A percentile compares a stretch with the other conserved stretches of the same genome.
Conservation (phyloP, 2,797 vertebrate genomes). For the Darevskia nairensis region DNA sequence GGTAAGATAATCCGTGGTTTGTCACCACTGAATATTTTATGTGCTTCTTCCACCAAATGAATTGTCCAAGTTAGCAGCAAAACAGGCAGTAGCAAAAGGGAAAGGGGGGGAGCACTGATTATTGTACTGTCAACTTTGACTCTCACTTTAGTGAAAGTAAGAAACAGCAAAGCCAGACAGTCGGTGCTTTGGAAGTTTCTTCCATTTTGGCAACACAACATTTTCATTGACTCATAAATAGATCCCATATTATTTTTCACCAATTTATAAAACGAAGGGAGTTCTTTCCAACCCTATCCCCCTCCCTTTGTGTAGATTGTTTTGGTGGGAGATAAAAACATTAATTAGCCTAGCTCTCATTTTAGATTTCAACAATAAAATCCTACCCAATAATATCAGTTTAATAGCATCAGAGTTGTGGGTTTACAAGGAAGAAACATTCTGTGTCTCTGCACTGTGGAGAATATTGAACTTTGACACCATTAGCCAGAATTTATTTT, state of each 20-base stretch:
- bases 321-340: slow-evolving; percentile 15
- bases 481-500: slow-evolving; percentile 13
- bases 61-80: not conserved
- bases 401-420: not conserved
- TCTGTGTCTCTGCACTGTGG: not conserved
- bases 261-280: not conserved
- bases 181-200: not conserved
- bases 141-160: not conserved
- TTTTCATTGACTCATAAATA: not conserved
- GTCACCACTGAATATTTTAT: slow-evolving; percentile 14
- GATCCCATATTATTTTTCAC: not conserved
- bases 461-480: slow-evolving; percentile 34
- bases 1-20: slow-evolving; percentile 14
- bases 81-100: not conserved
- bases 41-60: slow-evolving; percentile 16
- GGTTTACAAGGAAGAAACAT: slow-evolving; percentile 7
- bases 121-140: not conserved
- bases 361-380: slow-evolving; percentile 13
- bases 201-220: not conserved
- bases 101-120: not conserved
- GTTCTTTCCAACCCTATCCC: not conserved
- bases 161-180: not conserved
- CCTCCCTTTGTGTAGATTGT: not conserved
- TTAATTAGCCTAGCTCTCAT: slow-evolving; percentile 16
- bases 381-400: not conserved